Conservation (phyloP, 2,113 vertebrate genomes). For the Sciurus niger region DNA sequence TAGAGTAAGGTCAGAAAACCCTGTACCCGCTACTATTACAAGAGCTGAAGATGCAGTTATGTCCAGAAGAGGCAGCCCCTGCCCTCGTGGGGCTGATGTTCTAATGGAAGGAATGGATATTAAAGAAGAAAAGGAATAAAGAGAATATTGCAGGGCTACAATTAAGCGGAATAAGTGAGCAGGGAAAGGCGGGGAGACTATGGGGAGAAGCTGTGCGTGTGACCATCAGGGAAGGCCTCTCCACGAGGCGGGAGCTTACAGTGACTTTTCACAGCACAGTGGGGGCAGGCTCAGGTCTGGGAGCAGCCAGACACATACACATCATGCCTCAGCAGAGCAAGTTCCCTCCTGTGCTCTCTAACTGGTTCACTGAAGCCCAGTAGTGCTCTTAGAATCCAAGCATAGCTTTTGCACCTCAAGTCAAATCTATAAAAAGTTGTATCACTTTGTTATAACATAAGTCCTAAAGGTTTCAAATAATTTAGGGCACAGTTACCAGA, state of each 20-base stretch:
- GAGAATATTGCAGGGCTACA: neutral
- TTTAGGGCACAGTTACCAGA: neutral
- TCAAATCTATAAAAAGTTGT: neutral
- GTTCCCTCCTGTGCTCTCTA: neutral
- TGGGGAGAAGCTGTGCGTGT: neutral
- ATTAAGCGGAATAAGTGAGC: neutral
- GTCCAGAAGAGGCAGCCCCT: neutral
- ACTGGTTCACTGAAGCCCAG: neutral
- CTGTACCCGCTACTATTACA: neutral
- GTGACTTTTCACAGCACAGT: neutral
- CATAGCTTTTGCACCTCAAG: neutral
- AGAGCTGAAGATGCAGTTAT: neutral
- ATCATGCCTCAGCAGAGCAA: neutral
- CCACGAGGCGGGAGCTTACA: neutral
- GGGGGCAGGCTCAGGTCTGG: neutral
- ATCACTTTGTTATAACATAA: neutral
- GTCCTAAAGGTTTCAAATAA: neutral
- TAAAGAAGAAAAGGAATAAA: neutral
- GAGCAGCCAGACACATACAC: neutral
- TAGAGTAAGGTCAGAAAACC: neutral
- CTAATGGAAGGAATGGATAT: neutral
- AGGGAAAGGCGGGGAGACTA: neutral
- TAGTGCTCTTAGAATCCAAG: neutral
- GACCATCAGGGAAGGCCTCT: neutral
- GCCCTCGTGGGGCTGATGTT: neutral